A percentile compares a stretch with the other conserved stretches of the same genome.
Evolutionary conservation across 2,888 invertebrate species (phyloP).

Genomic region (Mesorhabditis belari): DNA sequence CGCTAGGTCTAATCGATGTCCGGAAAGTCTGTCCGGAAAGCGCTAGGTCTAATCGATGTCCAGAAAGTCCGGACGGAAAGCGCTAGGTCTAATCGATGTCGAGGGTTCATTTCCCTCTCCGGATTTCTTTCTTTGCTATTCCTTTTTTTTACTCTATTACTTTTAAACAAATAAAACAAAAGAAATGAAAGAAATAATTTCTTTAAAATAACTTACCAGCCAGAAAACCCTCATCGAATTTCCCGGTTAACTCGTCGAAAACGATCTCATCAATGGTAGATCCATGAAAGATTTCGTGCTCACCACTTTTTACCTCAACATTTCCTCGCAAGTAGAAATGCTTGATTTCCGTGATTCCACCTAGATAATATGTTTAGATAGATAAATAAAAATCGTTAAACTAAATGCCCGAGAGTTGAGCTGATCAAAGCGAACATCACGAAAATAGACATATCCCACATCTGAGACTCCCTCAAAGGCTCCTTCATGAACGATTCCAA

Average conservation of each 20-base stretch:
- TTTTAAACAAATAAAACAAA: no score
- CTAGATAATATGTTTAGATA: not conserved
- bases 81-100: no score
- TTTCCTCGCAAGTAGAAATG: not conserved
- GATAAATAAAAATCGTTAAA: not conserved
- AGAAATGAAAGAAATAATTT: no score
- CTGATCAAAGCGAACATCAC: not conserved
- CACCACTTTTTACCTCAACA: not conserved
- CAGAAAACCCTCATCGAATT: not conserved
- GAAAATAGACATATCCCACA: not conserved
- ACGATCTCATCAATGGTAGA: not conserved
- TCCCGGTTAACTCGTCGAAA: not conserved
- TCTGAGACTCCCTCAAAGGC: not conserved
- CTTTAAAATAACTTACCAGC: not conserved
- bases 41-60: no score
- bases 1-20: no score
- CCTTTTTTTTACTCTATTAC: no score
- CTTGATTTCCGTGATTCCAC: not conserved
- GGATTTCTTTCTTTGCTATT: no score
- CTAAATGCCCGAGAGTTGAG: not conserved
- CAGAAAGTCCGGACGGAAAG: no score
- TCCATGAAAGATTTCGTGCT: not conserved
- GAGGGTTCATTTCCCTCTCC: no score
- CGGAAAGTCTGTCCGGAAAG: no score
- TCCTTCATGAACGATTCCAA: not conserved